These are phyloP conservation scores for Meiosimyza platycephala DNA, from an alignment of 2,888 invertebrate genomes.

Conservation along the genomic window DNA sequence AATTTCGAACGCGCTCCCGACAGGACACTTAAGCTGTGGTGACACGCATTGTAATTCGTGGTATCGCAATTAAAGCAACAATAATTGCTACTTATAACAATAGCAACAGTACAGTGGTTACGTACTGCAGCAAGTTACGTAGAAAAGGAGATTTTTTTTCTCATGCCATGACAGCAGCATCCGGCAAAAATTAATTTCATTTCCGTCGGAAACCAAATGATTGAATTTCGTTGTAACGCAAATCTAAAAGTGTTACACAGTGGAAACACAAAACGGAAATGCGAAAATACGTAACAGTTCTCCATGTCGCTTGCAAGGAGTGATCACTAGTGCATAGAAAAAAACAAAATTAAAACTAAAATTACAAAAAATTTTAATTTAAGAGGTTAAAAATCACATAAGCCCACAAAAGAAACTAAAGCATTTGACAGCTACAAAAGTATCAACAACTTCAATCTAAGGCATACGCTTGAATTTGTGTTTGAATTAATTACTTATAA, in stretches of 20 bases:
- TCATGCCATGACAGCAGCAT: neutral
- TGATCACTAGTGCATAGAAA: too few species aligned
- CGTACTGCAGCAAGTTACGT: neutral
- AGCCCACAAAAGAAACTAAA: neutral
- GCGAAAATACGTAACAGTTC: too few species aligned
- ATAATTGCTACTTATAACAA: neutral
- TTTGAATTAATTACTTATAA: conserved; percentile 12
- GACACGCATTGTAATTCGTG: neutral
- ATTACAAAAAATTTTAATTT: neutral
- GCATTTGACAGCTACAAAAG: neutral
- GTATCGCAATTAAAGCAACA: too few species aligned
- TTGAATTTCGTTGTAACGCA: too few species aligned
- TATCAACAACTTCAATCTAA: neutral
- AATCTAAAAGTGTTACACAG: too few species aligned
- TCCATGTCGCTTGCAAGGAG: too few species aligned
- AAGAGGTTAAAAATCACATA: neutral
- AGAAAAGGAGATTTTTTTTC: neutral
- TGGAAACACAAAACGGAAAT: too few species aligned
- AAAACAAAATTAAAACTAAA: too few species aligned
- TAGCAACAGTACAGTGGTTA: neutral
- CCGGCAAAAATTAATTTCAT: neutral
- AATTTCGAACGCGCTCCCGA: conserved; percentile 26
- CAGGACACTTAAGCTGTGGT: conserved; percentile 19
- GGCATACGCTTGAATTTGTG: conserved; percentile 12
- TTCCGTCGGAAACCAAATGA: too few species aligned